Conservation (phyloP, 2,113 vertebrate species). For the Pipa parva region DNA sequence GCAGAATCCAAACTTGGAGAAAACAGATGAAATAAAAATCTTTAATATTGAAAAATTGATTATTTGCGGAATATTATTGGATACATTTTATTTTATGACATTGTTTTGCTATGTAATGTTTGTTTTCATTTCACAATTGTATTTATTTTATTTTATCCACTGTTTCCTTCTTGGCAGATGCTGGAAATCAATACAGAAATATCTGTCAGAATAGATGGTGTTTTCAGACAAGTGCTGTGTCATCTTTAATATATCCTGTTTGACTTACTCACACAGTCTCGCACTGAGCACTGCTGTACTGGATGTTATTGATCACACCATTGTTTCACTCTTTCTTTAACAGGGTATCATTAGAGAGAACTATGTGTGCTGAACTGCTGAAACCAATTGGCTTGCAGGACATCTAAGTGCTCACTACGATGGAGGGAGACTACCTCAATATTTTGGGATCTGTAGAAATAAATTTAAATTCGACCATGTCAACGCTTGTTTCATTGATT, state of each 20-base stretch:
- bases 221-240: conserved; percentile 24
- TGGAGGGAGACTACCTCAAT: not conserved
- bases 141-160: conserved; percentile 5
- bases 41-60: too few species aligned
- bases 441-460: not conserved
- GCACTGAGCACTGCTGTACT: conserved; percentile 6
- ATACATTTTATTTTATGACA: not conserved
- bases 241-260: conserved; percentile 38
- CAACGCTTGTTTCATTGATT: too few species aligned
- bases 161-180: conserved; percentile 1
- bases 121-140: conserved; percentile 5
- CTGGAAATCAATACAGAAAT: conserved; percentile 19
- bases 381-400: not conserved
- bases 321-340: conserved; percentile 18
- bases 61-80: not conserved
- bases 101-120: not conserved
- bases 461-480: not conserved
- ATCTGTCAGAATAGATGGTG: conserved; percentile 7
- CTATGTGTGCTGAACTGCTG: not conserved
- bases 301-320: conserved; percentile 15
- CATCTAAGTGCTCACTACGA: not conserved
- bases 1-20: too few species aligned
- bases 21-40: too few species aligned
- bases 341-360: conserved; percentile 13
- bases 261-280: conserved; percentile 21